A percentile compares a stretch with the other conserved stretches of the same genome.
Evolutionary conservation across 2,888 invertebrate species (phyloP).

Genomic region (Seira ritae): DNA sequence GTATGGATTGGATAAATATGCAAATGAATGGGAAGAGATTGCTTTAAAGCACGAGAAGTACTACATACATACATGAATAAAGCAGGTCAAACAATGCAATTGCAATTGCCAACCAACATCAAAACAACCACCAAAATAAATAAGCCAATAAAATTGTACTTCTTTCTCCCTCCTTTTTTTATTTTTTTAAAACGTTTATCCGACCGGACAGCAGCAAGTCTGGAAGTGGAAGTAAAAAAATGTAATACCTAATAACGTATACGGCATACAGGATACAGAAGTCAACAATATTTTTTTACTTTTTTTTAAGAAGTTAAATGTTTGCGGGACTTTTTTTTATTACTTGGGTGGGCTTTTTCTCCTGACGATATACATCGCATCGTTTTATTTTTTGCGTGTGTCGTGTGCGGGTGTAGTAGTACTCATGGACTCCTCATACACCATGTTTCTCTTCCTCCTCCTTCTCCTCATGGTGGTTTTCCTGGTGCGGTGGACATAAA

Average conservation of each 20-base stretch:
- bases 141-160: conserved; percentile 19
- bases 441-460: not conserved
- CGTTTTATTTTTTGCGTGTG: not conserved
- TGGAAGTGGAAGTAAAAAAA: not conserved
- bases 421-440: not conserved
- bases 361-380: conserved; percentile 3
- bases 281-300: not conserved
- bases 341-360: conserved; percentile 23
- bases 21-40: too few relatives aligned
- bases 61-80: not conserved
- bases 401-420: conserved; percentile 19
- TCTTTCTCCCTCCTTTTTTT: not conserved
- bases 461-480: too few relatives aligned
- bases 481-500: conserved; percentile 17
- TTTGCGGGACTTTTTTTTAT: conserved; percentile 4
- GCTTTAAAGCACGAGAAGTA: not conserved
- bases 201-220: not conserved
- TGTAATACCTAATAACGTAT: not conserved
- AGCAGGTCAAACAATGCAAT: not conserved
- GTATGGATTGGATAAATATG: too few relatives aligned
- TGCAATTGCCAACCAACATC: not conserved
- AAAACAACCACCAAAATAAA: conserved; percentile 12
- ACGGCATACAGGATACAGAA: too few relatives aligned
- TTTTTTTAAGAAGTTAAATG: not conserved
- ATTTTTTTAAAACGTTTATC: conserved; percentile 22